Conservation (phyloP, 1,140 invertebrate genomes). For the Piezodorus guildinii region DNA sequence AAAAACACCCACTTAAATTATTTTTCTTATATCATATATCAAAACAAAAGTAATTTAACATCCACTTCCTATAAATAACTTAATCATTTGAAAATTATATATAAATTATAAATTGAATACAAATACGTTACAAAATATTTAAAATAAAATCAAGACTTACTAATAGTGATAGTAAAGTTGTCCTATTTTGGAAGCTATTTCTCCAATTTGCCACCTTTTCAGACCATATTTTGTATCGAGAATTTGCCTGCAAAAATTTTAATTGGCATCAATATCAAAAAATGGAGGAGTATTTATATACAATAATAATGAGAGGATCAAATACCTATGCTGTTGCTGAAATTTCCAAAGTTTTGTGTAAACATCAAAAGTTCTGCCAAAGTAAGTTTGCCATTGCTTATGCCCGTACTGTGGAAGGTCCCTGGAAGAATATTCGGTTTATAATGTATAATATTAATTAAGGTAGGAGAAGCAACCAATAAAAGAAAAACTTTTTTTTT, state of each 20-base stretch:
- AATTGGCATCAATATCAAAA: not conserved
- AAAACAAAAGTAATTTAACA: too few relatives aligned
- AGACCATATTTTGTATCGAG: constrained; percentile 89
- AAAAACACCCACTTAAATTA: not conserved
- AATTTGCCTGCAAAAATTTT: constrained; percentile 47
- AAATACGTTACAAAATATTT: too few relatives aligned
- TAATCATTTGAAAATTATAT: too few relatives aligned
- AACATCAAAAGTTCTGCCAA: constrained; percentile 93
- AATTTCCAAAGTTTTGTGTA: constrained; percentile 99
- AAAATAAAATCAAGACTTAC: constrained; percentile 44
- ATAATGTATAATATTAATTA: not conserved
- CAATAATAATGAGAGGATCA: not conserved
- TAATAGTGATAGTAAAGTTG: constrained; percentile 99
- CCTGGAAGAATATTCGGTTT: constrained; percentile 40
- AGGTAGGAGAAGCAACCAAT: not conserved
- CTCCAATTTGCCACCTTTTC: constrained; percentile 96
- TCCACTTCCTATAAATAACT: too few relatives aligned
- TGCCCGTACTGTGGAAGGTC: constrained; percentile 94
- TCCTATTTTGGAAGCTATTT: constrained; percentile 97
- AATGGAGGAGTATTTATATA: not conserved
- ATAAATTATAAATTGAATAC: too few relatives aligned
- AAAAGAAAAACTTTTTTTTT: not conserved
- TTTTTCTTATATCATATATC: too few relatives aligned
- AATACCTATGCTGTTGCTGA: constrained; percentile 87
- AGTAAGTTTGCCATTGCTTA: constrained; percentile 97